phyloP scores from a whole-genome alignment of 2,797 vertebrate species.

The Astyanax mexicanus region DNA sequence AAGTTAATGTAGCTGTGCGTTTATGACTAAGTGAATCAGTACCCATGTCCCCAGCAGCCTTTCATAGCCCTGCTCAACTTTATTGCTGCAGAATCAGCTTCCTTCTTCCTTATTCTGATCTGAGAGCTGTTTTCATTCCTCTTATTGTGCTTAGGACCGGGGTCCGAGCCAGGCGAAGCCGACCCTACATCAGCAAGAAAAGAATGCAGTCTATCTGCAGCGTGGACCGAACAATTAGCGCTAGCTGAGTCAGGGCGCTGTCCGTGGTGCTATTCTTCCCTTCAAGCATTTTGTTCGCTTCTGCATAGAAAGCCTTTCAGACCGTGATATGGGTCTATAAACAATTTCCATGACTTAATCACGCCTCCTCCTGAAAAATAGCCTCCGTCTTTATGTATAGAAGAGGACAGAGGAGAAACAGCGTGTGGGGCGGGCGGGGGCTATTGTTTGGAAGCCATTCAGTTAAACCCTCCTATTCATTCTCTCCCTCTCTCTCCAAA shows the following conservation, averaged over 20 bases:
- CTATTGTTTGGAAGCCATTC: slow-evolving; percentile 10
- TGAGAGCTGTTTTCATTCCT: background rate
- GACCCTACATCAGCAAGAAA: slow-evolving; percentile 12
- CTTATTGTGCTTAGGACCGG: background rate
- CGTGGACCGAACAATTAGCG: background rate
- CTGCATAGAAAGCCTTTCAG: slow-evolving; percentile 18
- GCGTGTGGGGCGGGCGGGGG: no score
- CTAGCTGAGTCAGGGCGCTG: slow-evolving; percentile 22
- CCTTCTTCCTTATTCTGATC: background rate
- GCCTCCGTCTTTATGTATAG: slow-evolving; percentile 8
- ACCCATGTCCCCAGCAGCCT: background rate
- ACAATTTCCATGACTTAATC: slow-evolving; percentile 20
- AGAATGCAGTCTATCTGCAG: background rate
- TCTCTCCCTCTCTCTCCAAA: background rate
- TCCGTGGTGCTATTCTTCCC: slow-evolving; percentile 52
- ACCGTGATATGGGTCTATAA: slow-evolving; percentile 8
- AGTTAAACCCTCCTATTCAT: slow-evolving; percentile 4
- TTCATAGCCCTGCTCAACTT: background rate
- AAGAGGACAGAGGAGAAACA: background rate
- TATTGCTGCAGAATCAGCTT: background rate
- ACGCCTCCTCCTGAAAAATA: background rate
- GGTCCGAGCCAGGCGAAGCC: background rate
- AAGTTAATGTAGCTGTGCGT: slow-evolving; percentile 15
- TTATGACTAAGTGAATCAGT: slow-evolving; percentile 16
- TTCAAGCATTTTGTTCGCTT: background rate